These are phyloP conservation scores for Ophion ellenae DNA, from an alignment of 2,888 invertebrate species.

Conservation along the genomic window DNA sequence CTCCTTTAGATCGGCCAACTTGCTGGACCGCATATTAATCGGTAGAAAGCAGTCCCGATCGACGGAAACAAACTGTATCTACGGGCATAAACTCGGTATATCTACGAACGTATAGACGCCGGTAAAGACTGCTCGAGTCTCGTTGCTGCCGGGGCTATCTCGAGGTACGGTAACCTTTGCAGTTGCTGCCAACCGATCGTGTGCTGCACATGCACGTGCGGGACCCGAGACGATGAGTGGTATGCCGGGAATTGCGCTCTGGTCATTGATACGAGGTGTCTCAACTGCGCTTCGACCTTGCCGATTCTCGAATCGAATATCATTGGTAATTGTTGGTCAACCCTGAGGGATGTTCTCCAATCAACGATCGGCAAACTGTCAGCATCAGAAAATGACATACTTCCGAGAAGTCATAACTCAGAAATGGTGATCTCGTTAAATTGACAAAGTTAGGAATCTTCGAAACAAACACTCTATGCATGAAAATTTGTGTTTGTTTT, in stretches of 20 bases:
- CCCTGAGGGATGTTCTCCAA: not conserved
- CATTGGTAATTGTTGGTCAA: not conserved
- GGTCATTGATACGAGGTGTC: not conserved
- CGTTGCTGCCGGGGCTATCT: conserved; percentile 12
- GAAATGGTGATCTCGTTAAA: no score
- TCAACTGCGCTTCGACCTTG: conserved; percentile 13
- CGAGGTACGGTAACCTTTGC: conserved; percentile 30
- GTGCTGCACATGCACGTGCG: conserved; percentile 17
- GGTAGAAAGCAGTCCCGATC: conserved; percentile 73
- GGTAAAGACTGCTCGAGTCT: no score
- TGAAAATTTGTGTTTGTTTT: no score
- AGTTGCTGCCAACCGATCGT: conserved; percentile 28
- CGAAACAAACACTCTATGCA: no score
- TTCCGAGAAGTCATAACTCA: no score
- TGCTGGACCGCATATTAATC: conserved; percentile 75
- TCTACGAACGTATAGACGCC: no score
- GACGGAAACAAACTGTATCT: conserved; percentile 57
- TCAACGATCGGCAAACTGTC: no score
- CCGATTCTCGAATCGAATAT: not conserved
- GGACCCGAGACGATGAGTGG: conserved; percentile 10
- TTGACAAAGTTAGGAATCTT: no score
- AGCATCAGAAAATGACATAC: no score
- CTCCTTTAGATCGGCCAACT: conserved; percentile 69
- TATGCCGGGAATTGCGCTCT: not conserved
- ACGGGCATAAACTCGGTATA: not conserved